These are phyloP conservation scores for Poicephalus gulielmi DNA, from an alignment of 2,113 vertebrate genomes.

Conservation along the genomic window DNA sequence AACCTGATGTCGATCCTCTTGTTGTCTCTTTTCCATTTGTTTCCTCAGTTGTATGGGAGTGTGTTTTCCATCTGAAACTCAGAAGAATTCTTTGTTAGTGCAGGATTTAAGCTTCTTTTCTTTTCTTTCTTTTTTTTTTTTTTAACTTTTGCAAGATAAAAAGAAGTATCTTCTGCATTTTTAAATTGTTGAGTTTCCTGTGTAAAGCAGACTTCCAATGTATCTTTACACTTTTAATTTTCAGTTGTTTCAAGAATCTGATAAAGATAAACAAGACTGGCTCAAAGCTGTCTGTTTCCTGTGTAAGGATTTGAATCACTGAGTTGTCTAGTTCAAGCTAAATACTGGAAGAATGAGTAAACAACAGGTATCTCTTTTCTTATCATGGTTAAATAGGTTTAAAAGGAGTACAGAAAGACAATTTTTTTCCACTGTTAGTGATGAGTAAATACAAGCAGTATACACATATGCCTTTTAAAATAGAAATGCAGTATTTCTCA, in stretches of 20 bases:
- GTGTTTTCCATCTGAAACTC: neutral
- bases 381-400: neutral
- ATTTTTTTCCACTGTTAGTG: neutral
- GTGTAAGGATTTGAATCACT: neutral
- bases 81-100: neutral
- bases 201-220: neutral
- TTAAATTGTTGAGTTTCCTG: neutral
- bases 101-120: neutral
- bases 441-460: neutral
- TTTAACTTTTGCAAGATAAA: neutral
- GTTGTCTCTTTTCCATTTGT: neutral
- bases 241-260: neutral
- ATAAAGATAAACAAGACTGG: conserved; percentile 26
- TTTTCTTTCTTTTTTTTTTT: neutral
- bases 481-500: neutral
- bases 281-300: conserved; percentile 48
- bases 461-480: neutral
- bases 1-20: neutral
- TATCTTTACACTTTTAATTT: neutral
- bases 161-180: neutral
- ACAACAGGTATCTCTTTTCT: neutral
- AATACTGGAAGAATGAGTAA: neutral
- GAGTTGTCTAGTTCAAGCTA: neutral
- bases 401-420: neutral
- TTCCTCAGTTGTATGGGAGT: neutral